Evolutionary conservation across 2,888 invertebrate genomes (phyloP), one percentile per base, ranked within the genome.

Genomic region (Sarcophaga rosellei): DNA sequence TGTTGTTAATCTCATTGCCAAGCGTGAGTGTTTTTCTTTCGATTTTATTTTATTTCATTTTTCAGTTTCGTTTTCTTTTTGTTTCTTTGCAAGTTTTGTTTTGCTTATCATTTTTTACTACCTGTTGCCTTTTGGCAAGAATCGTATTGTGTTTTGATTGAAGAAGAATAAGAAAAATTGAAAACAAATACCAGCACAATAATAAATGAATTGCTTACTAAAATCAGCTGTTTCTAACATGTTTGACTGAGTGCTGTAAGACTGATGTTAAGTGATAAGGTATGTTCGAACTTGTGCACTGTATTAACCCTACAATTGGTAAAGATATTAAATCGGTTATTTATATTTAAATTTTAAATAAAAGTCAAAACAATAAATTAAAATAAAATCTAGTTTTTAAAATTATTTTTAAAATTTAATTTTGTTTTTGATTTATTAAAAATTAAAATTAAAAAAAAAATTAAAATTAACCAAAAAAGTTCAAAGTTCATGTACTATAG

Each of bases 201-300:
- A n/a, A 21, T 4, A 44, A 57, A 17, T 12, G n/a, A 15, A 53
- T 53, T 47, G 45, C 23, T 47, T 23, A 8, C 4, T 20, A 45
- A 72, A 69, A 72, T 17, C 85, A 85, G 82, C 75, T 79, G 85
- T 17, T 81, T 75, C 0, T 11, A 53, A 62, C 74, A 66, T 78
- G 74, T 35, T 70, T n/a, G 72, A 62, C 62, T 53, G 23, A 47
- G 69, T 8, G 4, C 1, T 35, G 5, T 6, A 0, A 21, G 73
- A 25, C 66, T 57, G 72, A n/a, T 45, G 66, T 63, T 74, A 15
- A 23, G 35, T 11, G 5, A 66, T 57, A 59, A 23, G 15, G 12
- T 63, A 20, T 73, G 47, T 45, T 65, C 77, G 57, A 23, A 70
- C 68, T 35, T 81, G 84, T 81, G 63, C 44, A 20, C 77, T 15